Percentiles rank a stretch among this genome's conserved stretches.
These are phyloP conservation scores for Xenopus tropicalis DNA, from an alignment of 2,113 vertebrate genomes.

Conservation along the genomic window UCB_Xtro_10.0 CM004449.2:34410501-34411000, in stretches of 20 bases:
- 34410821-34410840: conserved; percentile 14
- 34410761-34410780: background rate
- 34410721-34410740: background rate
- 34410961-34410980: background rate
- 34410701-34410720: background rate
- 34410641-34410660: background rate
- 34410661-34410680: background rate
- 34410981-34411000: background rate
- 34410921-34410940: conserved; percentile 11
- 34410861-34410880: background rate
- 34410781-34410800: background rate
- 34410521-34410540: too few relatives aligned
- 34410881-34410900: conserved; percentile 14
- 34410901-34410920: conserved; percentile 8
- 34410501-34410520: too few relatives aligned
- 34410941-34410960: conserved; percentile 1
- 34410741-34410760: background rate
- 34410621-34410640: too few relatives aligned
- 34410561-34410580: too few relatives aligned
- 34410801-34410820: conserved; percentile 6
- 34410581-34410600: too few relatives aligned
- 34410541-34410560: too few relatives aligned
- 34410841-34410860: background rate
- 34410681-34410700: background rate
- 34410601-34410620: too few relatives aligned